phyloP scores from a whole-genome alignment of 2,888 invertebrate species.

The Ethmia dodecea region DNA sequence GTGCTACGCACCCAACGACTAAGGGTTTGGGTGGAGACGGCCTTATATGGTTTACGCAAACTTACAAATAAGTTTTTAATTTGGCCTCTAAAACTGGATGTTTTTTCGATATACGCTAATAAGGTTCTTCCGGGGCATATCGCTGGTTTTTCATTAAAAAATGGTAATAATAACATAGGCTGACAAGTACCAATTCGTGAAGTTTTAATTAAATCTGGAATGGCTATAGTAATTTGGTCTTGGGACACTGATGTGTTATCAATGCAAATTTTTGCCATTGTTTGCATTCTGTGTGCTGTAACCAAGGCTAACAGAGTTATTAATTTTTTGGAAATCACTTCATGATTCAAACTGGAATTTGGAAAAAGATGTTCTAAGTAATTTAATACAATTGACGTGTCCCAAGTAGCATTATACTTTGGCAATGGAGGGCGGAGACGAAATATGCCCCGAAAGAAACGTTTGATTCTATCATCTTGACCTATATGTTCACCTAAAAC shows the following conservation, averaged over 20 bases:
- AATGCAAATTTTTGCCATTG: constrained; percentile 1
- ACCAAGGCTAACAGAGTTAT: constrained; percentile 6
- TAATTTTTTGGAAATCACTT: constrained; percentile 3
- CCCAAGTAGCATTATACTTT: constrained; percentile 3
- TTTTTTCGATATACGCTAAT: constrained; percentile 2
- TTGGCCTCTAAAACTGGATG: not conserved
- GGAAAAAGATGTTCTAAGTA: not conserved
- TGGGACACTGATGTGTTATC: not conserved
- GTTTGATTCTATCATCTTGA: constrained; percentile 1
- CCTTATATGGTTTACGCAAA: constrained; percentile 2
- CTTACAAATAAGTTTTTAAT: constrained; percentile 1
- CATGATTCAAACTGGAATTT: not conserved
- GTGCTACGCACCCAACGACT: constrained; percentile 7
- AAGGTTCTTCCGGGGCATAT: constrained; percentile 8
- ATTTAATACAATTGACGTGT: constrained; percentile 3
- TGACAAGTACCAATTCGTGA: not conserved
- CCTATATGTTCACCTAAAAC: not conserved
- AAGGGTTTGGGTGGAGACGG: constrained; percentile 1
- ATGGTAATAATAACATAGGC: constrained; percentile 7
- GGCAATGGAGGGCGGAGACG: constrained; percentile 1
- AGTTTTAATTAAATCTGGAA: not conserved
- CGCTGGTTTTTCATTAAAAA: constrained; percentile 3
- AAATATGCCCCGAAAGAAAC: constrained; percentile 6
- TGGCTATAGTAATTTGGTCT: not conserved
- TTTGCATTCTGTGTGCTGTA: constrained; percentile 7